Base-by-base conservation (phyloP, 1,140 invertebrate genomes). In the Pseudoatta argentina region DNA sequence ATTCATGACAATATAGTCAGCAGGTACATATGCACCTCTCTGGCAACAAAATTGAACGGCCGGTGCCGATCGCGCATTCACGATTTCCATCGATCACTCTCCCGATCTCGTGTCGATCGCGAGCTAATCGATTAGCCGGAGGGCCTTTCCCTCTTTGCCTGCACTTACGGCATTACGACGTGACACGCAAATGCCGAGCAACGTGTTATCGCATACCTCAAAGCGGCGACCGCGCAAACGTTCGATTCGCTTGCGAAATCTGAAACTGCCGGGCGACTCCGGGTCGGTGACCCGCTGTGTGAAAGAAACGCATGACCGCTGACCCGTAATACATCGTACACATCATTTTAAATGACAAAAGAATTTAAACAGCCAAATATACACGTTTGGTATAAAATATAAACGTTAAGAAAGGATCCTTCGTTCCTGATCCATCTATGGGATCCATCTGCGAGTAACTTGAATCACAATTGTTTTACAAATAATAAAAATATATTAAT, bases 111-210 rank as follows among this genome's bases (percentile, higher is more conserved):
- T 75, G 73, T 90, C 88, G 89, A 89, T 90, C 79, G 89, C 67
- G 21, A 44, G 61, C 86, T 87, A 87, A 90, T 90, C 69, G 89
- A 87, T 76, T 86, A 89, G 88, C 79, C 30, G 27, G 64, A 75
- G 85, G 82, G 53, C 66, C 77, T 78, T 78, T 72, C 77, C 53
- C 87, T 71, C 39, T 81, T 87, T 76, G 77, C 61, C 77, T 82
- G 76, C 76, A 67, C 63, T 76, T 69, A 75, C 81, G 63, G 82
- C 75, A 81, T 72, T 87, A 55, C 85, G 64, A 85, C 88, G 89
- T 87, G 89, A 90, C 88, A 90, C 76, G 88, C 88, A 90, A 90
- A 90, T 90, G 89, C 88, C 88, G 88, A 79, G 51, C 61, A 85
- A 44, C 88, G 57, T 76, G 87, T 85, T 88, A 86, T 88, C 88